Percentiles rank a stretch among this genome's conserved stretches.
phyloP scores from a whole-genome alignment of 2,797 vertebrate genomes.

The Acestrorhynchus altus region DNA sequence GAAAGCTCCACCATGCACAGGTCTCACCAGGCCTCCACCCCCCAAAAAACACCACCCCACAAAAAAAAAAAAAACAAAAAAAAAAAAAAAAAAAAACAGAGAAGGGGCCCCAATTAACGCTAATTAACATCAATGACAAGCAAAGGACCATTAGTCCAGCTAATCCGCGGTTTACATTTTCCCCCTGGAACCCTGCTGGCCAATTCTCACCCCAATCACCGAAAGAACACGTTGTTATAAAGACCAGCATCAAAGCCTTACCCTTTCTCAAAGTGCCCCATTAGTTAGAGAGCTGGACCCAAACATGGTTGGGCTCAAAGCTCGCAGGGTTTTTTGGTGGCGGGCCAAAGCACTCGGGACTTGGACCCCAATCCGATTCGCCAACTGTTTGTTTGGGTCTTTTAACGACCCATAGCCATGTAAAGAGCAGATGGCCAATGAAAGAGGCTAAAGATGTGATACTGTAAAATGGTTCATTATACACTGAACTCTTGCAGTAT shows the following conservation, averaged over 20 bases:
- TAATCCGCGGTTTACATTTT: constrained; percentile 83
- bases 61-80: constrained; percentile 26
- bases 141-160: constrained; percentile 76
- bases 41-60: constrained; percentile 31
- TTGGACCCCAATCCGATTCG: constrained; percentile 68
- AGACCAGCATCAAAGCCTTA: constrained; percentile 72
- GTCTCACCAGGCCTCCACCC: constrained; percentile 1
- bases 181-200: constrained; percentile 78
- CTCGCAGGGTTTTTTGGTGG: constrained; percentile 61
- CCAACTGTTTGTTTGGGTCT: constrained; percentile 75
- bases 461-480: constrained; percentile 57
- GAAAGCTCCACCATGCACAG: constrained; percentile 42
- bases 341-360: constrained; percentile 53
- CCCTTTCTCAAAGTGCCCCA: constrained; percentile 66
- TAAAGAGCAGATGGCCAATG: constrained; percentile 55
- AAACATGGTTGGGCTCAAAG: constrained; percentile 68
- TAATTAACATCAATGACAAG: constrained; percentile 84
- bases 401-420: constrained; percentile 61
- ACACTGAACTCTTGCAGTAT: constrained; percentile 43
- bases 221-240: constrained; percentile 78
- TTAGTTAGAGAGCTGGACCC: constrained; percentile 68
- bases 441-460: constrained; percentile 63
- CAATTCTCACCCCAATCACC: constrained; percentile 73
- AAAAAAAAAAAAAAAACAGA: constrained; percentile 30
- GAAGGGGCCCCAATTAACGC: constrained; percentile 77